Conservation (phyloP, 2,113 vertebrate genomes). For the Aldabrachelys gigantea region DNA sequence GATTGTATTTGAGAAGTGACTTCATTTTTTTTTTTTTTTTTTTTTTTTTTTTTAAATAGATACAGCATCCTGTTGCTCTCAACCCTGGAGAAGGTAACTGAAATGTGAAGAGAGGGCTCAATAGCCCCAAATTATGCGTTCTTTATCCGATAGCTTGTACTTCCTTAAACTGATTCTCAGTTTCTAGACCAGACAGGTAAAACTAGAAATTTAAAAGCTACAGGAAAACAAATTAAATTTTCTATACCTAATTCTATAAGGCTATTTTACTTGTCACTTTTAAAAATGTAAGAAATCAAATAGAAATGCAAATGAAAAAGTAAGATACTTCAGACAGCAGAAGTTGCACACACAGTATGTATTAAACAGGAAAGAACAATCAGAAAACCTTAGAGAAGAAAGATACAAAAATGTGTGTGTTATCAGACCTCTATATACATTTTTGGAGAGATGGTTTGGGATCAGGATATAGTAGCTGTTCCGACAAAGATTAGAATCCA, state of each 20-base stretch:
- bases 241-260: not conserved
- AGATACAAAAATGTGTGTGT: not conserved
- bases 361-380: not conserved
- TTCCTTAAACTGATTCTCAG: not conserved
- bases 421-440: too few relatives aligned
- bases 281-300: not conserved
- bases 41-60: not conserved
- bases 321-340: not conserved
- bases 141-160: not conserved
- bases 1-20: not conserved
- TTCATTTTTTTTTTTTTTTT: not conserved
- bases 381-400: not conserved
- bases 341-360: not conserved
- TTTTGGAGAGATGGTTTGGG: too few relatives aligned
- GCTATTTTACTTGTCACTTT: not conserved
- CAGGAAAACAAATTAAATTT: not conserved
- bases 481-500: not conserved
- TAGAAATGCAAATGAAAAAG: not conserved
- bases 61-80: not conserved
- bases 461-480: not conserved
- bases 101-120: not conserved
- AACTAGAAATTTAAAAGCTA: not conserved
- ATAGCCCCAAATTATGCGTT: not conserved
- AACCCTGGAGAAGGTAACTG: not conserved
- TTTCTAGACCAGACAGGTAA: not conserved